phyloP scores from a whole-genome alignment of 2,797 vertebrate species.

The Cichlasoma orientale region DNA sequence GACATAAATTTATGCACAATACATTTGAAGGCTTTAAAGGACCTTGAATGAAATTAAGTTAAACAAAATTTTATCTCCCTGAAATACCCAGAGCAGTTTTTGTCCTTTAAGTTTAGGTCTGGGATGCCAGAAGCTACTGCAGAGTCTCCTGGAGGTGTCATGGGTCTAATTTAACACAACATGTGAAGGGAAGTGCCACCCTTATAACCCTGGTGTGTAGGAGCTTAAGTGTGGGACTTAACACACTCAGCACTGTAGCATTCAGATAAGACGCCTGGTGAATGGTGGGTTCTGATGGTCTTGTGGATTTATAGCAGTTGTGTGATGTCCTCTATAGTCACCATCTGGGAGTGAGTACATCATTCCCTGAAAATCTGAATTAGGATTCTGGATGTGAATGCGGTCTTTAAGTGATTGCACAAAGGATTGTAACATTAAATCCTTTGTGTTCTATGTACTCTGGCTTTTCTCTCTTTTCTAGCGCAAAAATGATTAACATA shows the following conservation, averaged over 20 bases:
- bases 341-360: slow-evolving; percentile 9
- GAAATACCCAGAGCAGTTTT: slow-evolving; percentile 40
- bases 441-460: not conserved
- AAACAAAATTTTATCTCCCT: slow-evolving; percentile 46
- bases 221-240: slow-evolving; percentile 25
- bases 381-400: slow-evolving; percentile 18
- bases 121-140: slow-evolving; percentile 25
- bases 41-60: slow-evolving; percentile 32
- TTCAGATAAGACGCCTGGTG: slow-evolving; percentile 58
- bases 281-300: slow-evolving; percentile 35
- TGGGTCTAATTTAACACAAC: slow-evolving; percentile 58
- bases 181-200: slow-evolving; percentile 48
- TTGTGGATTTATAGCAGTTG: slow-evolving; percentile 31
- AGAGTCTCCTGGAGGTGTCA: slow-evolving; percentile 38
- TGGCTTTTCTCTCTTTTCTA: slow-evolving; percentile 7
- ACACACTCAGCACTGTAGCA: slow-evolving; percentile 37
- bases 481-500: not conserved
- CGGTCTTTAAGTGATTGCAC: slow-evolving; percentile 32
- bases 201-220: slow-evolving; percentile 42
- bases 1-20: slow-evolving; percentile 6
- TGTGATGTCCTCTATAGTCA: slow-evolving; percentile 24
- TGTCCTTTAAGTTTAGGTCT: slow-evolving; percentile 39
- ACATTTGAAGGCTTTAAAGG: slow-evolving; percentile 19
- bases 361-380: slow-evolving; percentile 28
- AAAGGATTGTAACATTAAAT: slow-evolving; percentile 41